Evolutionary conservation across 1,140 invertebrate species (phyloP).

Genomic region (Proctacanthus coquilletti): DNA sequence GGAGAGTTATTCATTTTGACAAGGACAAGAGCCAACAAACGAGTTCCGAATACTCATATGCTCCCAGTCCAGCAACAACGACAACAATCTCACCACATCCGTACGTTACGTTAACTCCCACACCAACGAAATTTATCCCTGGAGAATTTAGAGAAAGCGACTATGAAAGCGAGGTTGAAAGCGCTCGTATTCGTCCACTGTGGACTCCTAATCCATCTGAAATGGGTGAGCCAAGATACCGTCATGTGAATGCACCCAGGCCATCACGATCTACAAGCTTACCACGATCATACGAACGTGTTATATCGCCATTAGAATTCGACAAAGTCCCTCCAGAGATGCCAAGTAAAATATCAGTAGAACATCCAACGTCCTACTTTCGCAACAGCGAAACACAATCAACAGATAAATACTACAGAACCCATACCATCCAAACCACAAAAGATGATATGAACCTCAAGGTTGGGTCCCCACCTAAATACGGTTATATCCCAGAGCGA

Average conservation of each 20-base stretch:
- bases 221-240: slow-evolving; percentile 39
- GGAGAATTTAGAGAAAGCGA: slow-evolving; percentile 52
- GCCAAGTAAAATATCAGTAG: slow-evolving; percentile 24
- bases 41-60: slow-evolving; percentile 34
- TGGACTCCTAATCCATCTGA: slow-evolving; percentile 44
- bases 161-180: slow-evolving; percentile 52
- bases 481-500: slow-evolving; percentile 35
- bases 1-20: slow-evolving; percentile 48
- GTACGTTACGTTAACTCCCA: slow-evolving; percentile 22
- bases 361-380: slow-evolving; percentile 18
- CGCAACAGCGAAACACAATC: slow-evolving; percentile 7
- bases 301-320: slow-evolving; percentile 43
- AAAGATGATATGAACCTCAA: slow-evolving; percentile 29
- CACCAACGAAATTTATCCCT: slow-evolving; percentile 48
- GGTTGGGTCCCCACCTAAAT: slow-evolving; percentile 43
- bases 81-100: slow-evolving; percentile 29
- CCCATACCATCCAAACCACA: slow-evolving; percentile 11
- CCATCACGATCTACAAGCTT: slow-evolving; percentile 29
- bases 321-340: slow-evolving; percentile 36
- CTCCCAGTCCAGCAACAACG: slow-evolving; percentile 25
- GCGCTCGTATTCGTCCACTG: slow-evolving; percentile 38
- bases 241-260: slow-evolving; percentile 40
- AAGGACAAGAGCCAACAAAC: slow-evolving; percentile 23
- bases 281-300: slow-evolving; percentile 32
- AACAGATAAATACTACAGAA: slow-evolving; percentile 6